phyloP scores from a whole-genome alignment of 2,113 vertebrate genomes.

The Morone chrysops region DNA sequence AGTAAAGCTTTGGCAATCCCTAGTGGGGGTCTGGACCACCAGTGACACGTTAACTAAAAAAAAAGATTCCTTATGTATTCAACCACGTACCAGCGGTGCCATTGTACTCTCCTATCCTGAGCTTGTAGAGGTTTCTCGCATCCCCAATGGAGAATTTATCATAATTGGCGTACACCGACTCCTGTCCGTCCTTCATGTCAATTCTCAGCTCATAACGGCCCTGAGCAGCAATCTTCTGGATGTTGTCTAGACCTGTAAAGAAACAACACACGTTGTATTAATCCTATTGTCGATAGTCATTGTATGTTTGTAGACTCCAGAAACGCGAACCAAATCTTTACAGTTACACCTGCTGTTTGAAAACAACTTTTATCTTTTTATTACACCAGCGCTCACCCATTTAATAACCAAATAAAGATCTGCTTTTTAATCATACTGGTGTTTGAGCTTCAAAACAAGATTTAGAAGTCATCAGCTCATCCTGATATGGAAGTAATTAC shows the following conservation, averaged over 20 bases:
- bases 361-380: neutral
- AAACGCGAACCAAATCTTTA: neutral
- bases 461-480: neutral
- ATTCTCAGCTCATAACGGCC: slow-evolving; percentile 95
- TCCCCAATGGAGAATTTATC: slow-evolving; percentile 94
- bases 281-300: neutral
- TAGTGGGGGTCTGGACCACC: no score
- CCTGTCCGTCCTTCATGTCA: slow-evolving; percentile 94
- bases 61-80: neutral
- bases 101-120: slow-evolving; percentile 93
- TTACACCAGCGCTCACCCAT: neutral
- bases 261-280: slow-evolving; percentile 11
- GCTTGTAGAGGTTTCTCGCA: slow-evolving; percentile 92
- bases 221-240: slow-evolving; percentile 93
- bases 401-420: neutral
- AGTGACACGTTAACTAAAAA: neutral
- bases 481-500: neutral
- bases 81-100: slow-evolving; percentile 91
- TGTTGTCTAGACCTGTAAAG: slow-evolving; percentile 92
- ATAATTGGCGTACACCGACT: slow-evolving; percentile 90
- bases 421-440: neutral
- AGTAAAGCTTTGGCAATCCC: no score
- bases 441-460: neutral
- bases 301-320: neutral
- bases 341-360: neutral